Base-by-base conservation (phyloP, 2,113 vertebrate genomes). In the Conger conger region DNA sequence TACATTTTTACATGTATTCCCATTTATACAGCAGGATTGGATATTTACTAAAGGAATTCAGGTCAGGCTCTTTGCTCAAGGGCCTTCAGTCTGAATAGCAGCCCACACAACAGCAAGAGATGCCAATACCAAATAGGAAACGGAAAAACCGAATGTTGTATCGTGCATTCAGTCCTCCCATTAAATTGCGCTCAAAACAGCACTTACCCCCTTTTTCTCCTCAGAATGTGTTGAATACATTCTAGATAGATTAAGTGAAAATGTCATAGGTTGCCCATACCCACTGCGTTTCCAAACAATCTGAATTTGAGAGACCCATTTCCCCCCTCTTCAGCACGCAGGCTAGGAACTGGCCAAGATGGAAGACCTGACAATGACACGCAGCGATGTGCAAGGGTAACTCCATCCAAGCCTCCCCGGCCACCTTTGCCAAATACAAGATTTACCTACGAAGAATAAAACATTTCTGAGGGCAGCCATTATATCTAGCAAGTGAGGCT, bases 31-130 rank as follows among this genome's bases (percentile, higher is more conserved):
- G 57, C 57, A 6, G 57, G 57, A 63, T 63, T 63, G 57, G 57
- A 63, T 63, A 63, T 63, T 63, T 63, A 63, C 57, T 63, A 63
- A 63, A 63, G 57, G 57, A 63, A 63, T 63, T 27, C 57, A 63
- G 57, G 57, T 63, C 57, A 63, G 27, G 57, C 27, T 27, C 57
- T 27, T 63, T 27, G 57, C 57, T 63, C 57, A 63, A 63, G 57
- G 57, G 57, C 57, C 20, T 63, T 63, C 23, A 63, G 57, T 27
- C 20, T 23, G 57, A 63, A 63, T 63, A 23, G 20, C 57, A 23
- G 57, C 57, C 57, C 57, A 63, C 57, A 63, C 57, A 63, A 27
- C 18, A 5, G 2, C 57, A 63, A 63, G 57, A 63, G 57, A 27
- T 63, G 57, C 57, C 57, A 63, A 63, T 63, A 63, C 20, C 3